Conservation (phyloP, 2,797 vertebrate genomes). For the Protonibea diacanthus region DNA sequence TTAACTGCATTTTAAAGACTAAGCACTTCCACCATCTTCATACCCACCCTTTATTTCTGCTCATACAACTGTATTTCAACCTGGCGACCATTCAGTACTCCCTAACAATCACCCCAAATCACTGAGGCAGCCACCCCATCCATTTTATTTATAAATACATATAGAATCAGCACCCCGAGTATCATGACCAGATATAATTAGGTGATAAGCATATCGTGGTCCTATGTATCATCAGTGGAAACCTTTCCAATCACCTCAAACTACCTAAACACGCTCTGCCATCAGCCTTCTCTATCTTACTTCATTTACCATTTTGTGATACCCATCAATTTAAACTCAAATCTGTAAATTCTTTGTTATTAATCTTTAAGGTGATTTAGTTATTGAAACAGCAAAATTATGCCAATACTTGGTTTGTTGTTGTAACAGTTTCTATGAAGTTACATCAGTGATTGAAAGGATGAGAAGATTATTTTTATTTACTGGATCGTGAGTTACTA, state of each 20-base stretch:
- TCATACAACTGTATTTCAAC: neutral
- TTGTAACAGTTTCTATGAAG: neutral
- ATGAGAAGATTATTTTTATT: neutral
- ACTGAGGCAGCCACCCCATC: neutral
- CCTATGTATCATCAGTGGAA: neutral
- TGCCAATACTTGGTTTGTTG: neutral
- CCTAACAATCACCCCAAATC: neutral
- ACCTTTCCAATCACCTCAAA: neutral
- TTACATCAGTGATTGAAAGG: neutral
- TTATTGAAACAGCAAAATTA: neutral
- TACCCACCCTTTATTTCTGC: neutral
- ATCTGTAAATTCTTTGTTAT: no score
- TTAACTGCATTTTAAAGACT: neutral
- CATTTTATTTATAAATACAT: no score
- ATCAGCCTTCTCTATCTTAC: neutral
- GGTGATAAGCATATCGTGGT: neutral
- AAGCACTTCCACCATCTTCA: neutral
- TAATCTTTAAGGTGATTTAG: neutral
- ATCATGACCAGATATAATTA: no score
- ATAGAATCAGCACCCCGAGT: neutral
- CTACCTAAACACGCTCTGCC: neutral
- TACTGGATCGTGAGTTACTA: neutral
- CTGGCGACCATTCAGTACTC: neutral
- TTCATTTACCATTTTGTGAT: neutral
- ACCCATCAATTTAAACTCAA: no score